A percentile compares a stretch with the other conserved stretches of the same genome.
Evolutionary conservation across 1,140 invertebrate genomes (phyloP).

Genomic region (Argopecten irradians): DNA sequence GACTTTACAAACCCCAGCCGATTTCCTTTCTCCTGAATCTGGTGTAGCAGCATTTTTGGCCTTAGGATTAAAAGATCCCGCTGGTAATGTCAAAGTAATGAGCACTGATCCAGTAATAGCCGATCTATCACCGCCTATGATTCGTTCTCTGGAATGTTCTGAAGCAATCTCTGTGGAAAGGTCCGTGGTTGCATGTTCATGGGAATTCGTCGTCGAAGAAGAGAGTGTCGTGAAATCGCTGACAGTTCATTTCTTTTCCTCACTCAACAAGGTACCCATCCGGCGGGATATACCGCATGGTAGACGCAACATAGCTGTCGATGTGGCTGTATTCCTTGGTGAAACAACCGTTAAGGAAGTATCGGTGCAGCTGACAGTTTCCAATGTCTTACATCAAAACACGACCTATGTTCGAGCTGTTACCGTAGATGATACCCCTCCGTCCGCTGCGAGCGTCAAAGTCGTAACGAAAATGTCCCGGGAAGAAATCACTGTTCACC

Average conservation of each 20-base stretch:
- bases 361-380: conserved; percentile 45
- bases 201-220: conserved; percentile 45
- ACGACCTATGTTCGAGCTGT: conserved; percentile 26
- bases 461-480: conserved; percentile 42
- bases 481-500: neutral
- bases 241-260: neutral
- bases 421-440: conserved; percentile 48
- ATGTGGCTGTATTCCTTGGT: neutral
- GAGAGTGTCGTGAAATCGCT: conserved; percentile 42
- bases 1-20: conserved; percentile 30
- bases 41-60: conserved; percentile 46
- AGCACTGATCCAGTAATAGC: conserved; percentile 36
- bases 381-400: conserved; percentile 43
- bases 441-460: conserved; percentile 35
- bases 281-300: neutral
- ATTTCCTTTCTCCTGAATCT: conserved; percentile 23
- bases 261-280: neutral
- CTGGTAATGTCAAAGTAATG: conserved; percentile 35
- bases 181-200: conserved; percentile 44
- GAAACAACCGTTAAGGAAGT: conserved; percentile 30
- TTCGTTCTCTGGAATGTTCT: conserved; percentile 43
- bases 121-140: conserved; percentile 41
- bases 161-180: conserved; percentile 35
- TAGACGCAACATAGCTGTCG: neutral
- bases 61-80: conserved; percentile 36